phyloP scores from a whole-genome alignment of 2,888 invertebrate genomes.

The Phyto melanocephala region DNA sequence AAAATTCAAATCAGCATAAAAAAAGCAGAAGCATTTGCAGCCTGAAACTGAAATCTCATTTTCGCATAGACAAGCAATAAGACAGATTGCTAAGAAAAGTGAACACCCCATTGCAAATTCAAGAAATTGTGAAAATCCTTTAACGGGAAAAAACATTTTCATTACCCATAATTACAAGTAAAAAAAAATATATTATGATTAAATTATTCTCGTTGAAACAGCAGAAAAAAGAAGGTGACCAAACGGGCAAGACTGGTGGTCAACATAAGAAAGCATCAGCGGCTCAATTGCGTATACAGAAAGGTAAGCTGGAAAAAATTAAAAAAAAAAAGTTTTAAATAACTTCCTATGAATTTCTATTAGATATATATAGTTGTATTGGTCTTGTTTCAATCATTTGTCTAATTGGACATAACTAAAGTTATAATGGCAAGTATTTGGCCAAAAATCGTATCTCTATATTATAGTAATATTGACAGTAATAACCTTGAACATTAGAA shows the following conservation, averaged over 20 bases:
- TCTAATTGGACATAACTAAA: no score
- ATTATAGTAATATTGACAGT: no score
- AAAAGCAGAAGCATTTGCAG: slow-evolving; percentile 11
- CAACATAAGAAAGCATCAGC: slow-evolving; percentile 96
- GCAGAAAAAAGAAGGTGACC: slow-evolving; percentile 98
- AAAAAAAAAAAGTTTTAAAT: no score
- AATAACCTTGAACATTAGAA: no score
- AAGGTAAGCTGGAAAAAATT: slow-evolving; percentile 83
- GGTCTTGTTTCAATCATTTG: no score
- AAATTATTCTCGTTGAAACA: slow-evolving; percentile 99
- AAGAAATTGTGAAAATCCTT: slow-evolving; percentile 31
- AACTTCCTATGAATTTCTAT: neutral
- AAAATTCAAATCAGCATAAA: neutral
- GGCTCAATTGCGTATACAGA: slow-evolving; percentile 97
- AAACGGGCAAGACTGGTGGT: slow-evolving; percentile 85
- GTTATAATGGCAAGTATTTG: no score
- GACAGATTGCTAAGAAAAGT: slow-evolving; percentile 17
- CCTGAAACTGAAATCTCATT: slow-evolving; percentile 29
- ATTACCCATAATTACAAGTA: neutral
- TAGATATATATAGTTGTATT: neutral
- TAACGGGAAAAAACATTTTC: neutral
- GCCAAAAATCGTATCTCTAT: no score
- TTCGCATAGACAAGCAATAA: slow-evolving; percentile 35
- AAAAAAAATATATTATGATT: slow-evolving; percentile 85
- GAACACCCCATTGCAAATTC: slow-evolving; percentile 43